A percentile compares a stretch with the other conserved stretches of the same genome.
Evolutionary conservation across 2,888 invertebrate species (phyloP).

Genomic region (Argynnis bischoffii): DNA sequence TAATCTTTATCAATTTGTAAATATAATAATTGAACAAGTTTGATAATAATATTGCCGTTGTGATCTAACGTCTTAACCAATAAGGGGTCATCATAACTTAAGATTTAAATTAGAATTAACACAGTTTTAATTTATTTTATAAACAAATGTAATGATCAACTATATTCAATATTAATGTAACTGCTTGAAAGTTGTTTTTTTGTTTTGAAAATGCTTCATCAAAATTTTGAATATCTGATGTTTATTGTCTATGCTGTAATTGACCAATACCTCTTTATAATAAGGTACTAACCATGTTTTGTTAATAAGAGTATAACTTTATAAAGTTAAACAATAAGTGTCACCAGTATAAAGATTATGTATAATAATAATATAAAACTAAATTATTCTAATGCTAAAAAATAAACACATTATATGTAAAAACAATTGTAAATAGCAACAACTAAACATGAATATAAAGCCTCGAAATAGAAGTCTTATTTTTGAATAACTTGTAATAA

Average conservation of each 20-base stretch:
- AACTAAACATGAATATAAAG: conserved; percentile 64
- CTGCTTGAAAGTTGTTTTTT: neutral
- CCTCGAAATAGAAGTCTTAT: conserved; percentile 66
- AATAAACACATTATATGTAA: conserved; percentile 63
- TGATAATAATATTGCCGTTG: conserved; percentile 16
- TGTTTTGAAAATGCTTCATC: neutral
- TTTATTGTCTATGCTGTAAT: conserved; percentile 42
- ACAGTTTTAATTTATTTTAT: conserved; percentile 2
- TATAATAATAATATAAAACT: conserved; percentile 30
- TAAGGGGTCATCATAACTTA: conserved; percentile 11
- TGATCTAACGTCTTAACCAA: conserved; percentile 7
- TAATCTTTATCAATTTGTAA: conserved; percentile 14
- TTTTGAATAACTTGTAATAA: conserved; percentile 59
- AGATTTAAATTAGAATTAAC: conserved; percentile 10
- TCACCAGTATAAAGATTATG: conserved; percentile 29
- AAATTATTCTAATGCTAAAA: conserved; percentile 50
- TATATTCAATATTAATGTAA: neutral
- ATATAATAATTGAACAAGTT: conserved; percentile 20
- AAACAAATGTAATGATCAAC: neutral
- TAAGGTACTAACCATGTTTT: conserved; percentile 8
- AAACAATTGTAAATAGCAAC: conserved; percentile 79
- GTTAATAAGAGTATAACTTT: conserved; percentile 16
- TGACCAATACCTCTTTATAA: conserved; percentile 23
- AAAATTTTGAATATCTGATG: conserved; percentile 16
- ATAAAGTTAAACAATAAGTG: conserved; percentile 23